Evolutionary conservation across 2,113 vertebrate genomes (phyloP).

Genomic region (Coturnix japonica): DNA sequence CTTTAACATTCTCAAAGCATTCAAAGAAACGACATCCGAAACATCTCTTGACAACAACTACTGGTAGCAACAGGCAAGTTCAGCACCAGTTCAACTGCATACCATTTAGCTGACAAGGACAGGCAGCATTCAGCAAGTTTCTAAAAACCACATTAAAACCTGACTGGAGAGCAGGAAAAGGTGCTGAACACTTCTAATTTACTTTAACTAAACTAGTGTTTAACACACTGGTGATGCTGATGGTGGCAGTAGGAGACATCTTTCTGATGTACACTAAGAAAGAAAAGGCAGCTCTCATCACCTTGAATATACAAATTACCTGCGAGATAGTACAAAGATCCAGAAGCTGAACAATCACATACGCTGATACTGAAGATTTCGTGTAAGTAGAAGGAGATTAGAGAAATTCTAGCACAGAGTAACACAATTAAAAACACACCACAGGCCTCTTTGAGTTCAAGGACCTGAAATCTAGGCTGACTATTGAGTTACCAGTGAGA

Average conservation of each 20-base stretch:
- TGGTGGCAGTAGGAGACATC: background rate
- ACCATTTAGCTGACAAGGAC: background rate
- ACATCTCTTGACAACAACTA: background rate
- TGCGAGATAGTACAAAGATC: background rate
- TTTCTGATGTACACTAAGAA: background rate
- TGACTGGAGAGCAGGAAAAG: background rate
- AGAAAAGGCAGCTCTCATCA: slow-evolving; percentile 2
- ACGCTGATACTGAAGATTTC: no score
- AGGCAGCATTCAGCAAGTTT: background rate
- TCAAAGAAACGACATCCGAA: background rate
- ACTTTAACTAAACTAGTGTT: background rate
- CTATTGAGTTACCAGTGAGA: background rate
- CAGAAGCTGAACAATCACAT: background rate
- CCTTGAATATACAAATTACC: background rate
- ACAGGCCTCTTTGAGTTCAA: background rate
- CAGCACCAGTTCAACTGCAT: background rate
- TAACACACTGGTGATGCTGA: background rate
- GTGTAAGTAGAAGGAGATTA: background rate
- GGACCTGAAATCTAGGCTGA: background rate
- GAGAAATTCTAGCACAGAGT: background rate
- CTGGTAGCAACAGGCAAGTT: background rate
- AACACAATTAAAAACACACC: background rate
- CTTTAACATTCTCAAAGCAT: background rate
- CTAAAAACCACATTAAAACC: background rate
- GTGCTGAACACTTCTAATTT: background rate